These are phyloP conservation scores for Hydrophis major DNA, from an alignment of 2,797 vertebrate species.

Conservation along the genomic window DNA sequence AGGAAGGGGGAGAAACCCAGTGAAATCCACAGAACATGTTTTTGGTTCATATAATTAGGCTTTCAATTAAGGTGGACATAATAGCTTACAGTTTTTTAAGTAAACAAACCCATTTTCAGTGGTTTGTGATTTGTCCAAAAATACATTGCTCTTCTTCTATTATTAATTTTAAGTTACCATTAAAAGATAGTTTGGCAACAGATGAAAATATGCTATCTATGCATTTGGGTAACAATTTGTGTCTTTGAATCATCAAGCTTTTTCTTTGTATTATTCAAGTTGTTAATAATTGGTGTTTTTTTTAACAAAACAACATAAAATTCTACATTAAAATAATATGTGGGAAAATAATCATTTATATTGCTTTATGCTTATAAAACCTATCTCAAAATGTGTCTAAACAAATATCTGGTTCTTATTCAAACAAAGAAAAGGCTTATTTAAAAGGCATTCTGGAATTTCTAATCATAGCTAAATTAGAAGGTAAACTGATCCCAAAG, in stretches of 20 bases:
- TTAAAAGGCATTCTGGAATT: neutral
- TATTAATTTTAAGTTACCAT: constrained; percentile 16
- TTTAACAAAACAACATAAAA: neutral
- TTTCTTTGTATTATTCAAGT: neutral
- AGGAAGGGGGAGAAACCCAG: no score
- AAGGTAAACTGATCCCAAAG: neutral
- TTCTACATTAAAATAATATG: neutral
- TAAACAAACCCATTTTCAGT: constrained; percentile 5
- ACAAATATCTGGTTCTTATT: neutral
- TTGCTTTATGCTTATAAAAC: neutral
- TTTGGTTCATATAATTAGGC: fast-evolving
- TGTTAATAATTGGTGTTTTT: neutral
- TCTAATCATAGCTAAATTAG: neutral
- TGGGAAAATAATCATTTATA: neutral
- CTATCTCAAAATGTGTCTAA: neutral
- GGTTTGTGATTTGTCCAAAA: constrained; percentile 42
- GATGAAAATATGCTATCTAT: neutral
- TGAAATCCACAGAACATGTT: neutral
- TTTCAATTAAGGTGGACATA: neutral
- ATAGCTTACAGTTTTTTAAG: neutral
- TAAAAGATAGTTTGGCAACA: neutral
- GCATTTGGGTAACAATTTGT: constrained; percentile 25
- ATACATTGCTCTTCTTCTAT: constrained; percentile 8
- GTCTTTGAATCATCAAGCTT: neutral
- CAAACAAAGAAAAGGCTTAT: neutral